Conservation (phyloP, 2,797 vertebrate genomes). For the Manis javanica region DNA sequence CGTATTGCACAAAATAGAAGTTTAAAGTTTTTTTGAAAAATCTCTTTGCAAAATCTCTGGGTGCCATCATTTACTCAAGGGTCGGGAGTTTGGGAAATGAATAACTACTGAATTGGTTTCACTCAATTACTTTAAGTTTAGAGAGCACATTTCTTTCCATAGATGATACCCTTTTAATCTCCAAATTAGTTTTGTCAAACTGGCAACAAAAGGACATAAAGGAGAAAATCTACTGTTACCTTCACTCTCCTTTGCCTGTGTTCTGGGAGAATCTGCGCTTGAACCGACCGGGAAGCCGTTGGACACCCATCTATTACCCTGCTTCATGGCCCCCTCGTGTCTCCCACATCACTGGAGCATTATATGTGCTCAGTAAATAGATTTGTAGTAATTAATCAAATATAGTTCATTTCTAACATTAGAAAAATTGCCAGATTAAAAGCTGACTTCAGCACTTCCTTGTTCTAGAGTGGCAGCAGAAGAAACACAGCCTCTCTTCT, state of each 20-base stretch:
- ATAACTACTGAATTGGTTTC: slow-evolving; percentile 7
- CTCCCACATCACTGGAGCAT: not conserved
- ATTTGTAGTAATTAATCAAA: slow-evolving; percentile 34
- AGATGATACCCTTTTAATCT: not conserved
- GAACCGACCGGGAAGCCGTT: not conserved
- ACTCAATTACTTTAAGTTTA: not conserved
- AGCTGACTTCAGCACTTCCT: not conserved
- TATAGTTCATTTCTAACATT: slow-evolving; percentile 35
- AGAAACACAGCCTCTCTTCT: not conserved
- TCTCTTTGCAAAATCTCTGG: not conserved
- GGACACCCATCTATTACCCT: not conserved
- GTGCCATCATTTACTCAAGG: not conserved
- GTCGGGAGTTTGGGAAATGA: not conserved
- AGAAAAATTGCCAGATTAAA: not conserved
- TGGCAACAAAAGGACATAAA: not conserved
- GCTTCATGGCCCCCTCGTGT: not conserved
- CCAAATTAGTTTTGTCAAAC: not conserved
- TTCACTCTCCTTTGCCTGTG: not conserved
- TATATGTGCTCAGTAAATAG: not conserved
- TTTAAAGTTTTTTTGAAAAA: not conserved
- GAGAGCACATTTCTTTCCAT: not conserved
- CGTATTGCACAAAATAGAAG: not conserved
- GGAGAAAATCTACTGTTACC: not conserved
- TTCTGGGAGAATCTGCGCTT: not conserved
- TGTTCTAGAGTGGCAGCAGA: not conserved